Evolutionary conservation across 2,113 vertebrate genomes (phyloP), one percentile per base, ranked within the genome.

Genomic region (Zosterops japonicus): DNA sequence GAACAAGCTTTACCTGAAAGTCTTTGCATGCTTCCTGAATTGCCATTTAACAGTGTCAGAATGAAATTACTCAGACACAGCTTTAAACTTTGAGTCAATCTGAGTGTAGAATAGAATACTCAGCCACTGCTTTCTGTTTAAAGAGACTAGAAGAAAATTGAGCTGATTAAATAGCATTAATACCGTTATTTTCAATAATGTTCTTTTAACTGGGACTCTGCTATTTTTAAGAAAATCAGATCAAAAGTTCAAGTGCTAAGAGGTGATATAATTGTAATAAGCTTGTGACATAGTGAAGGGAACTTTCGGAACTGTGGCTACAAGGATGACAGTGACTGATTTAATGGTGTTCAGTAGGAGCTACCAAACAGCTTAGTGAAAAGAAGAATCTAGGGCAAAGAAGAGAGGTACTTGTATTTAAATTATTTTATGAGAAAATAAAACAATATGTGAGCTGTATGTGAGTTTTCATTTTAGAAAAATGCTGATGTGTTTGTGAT

Each of bases 231-330:
- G 70, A 85, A 83, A 85, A 82, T 72, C 55, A 93, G 78, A 77
- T 94, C 91, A 92, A 39, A 94, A 91, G 70, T 93, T 97, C 87
- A 94, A 63, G 25, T 77, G 63, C 78, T 85, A 80, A 85, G 80
- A 92, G 64, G 21, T 81, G 57, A 70, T 93, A 13, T 70, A 83
- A 74, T 41, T 89, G 17, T 63, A 87, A 63, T 70, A 78, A 87
- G 64, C 84, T 94, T 74, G 55, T 83, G 63, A 77, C 16, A 35
- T 35, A 12, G 1, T 15, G 55, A 85, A 59, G 23, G 21, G 46
- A 93, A 91, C 53, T 91, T 92, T 20, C 33, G 64, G 56, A 90
- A 64, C 55, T 74, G 41, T 60, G 0, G 6, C 29, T 91, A 27
- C 76, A 77, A 75, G 64, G 60, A 27, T 79, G 53, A 70, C 18